Conservation (phyloP, 92 coral and sea anemone genomes). For the Galaxea fascicularis region DNA sequence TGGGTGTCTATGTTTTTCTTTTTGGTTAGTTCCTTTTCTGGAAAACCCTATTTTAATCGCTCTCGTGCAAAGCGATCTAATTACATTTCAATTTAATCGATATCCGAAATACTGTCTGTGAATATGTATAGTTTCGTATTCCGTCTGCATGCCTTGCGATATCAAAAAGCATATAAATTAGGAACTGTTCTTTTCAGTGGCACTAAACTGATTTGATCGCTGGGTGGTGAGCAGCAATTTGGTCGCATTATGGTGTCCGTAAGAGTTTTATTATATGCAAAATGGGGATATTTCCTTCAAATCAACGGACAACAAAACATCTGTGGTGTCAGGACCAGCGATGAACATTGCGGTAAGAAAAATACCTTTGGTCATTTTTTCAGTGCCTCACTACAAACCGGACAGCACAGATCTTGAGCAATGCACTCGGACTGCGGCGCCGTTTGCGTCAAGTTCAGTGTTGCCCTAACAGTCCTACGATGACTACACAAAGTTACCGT, state of each 20-base stretch:
- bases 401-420: too few relatives aligned
- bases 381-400: not conserved
- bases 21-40: not conserved
- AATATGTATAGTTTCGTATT: not conserved
- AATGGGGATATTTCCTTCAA: conserved; percentile 41
- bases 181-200: not conserved
- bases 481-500: not conserved
- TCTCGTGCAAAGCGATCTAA: not conserved
- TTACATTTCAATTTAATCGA: conserved; percentile 35
- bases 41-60: not conserved
- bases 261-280: not conserved
- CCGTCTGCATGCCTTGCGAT: not conserved
- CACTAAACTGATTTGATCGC: not conserved
- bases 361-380: not conserved
- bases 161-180: not conserved
- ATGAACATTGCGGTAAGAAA: conserved; percentile 36
- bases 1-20: not conserved
- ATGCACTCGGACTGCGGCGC: not conserved
- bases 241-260: not conserved
- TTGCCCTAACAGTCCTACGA: too few relatives aligned
- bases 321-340: conserved; percentile 13
- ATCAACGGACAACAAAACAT: conserved; percentile 25
- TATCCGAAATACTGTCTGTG: not conserved
- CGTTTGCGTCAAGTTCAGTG: too few relatives aligned
- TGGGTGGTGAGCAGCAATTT: not conserved